Evolutionary conservation across 2,113 vertebrate genomes (phyloP).

Genomic region (Dascyllus trimaculatus): DNA sequence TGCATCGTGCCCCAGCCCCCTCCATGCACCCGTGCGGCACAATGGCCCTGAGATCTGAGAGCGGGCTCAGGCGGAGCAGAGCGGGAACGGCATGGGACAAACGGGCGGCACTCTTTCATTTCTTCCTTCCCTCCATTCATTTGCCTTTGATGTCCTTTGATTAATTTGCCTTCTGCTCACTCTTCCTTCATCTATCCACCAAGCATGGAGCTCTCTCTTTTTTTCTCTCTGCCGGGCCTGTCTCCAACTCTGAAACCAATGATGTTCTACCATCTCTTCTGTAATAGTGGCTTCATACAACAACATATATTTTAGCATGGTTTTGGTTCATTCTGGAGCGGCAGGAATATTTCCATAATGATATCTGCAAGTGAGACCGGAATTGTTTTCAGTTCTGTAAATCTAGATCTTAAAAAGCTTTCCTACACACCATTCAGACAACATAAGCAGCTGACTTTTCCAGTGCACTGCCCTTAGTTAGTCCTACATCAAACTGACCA

Average conservation of each 20-base stretch:
- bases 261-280: constrained; percentile 5
- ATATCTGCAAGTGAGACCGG: no score
- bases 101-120: constrained; percentile 79
- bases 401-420: no score
- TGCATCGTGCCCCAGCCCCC: constrained; percentile 56
- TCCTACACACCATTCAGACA: no score
- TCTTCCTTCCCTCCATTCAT: constrained; percentile 49
- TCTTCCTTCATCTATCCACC: constrained; percentile 52
- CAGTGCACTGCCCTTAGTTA: no score
- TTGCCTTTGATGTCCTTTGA: constrained; percentile 84
- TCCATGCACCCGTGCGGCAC: constrained; percentile 72
- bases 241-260: constrained; percentile 2
- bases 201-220: constrained; percentile 27
- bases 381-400: no score
- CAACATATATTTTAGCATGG: neutral
- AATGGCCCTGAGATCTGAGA: constrained; percentile 76
- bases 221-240: neutral
- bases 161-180: constrained; percentile 79
- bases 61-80: constrained; percentile 75
- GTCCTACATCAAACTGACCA: no score
- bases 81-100: constrained; percentile 73
- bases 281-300: neutral
- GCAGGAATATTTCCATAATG: no score
- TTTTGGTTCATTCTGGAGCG: neutral
- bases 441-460: no score